Evolutionary conservation across 2,113 vertebrate species (phyloP), one percentile per base, ranked within the genome.

Genomic region (Todiramphus saurophagus): DNA sequence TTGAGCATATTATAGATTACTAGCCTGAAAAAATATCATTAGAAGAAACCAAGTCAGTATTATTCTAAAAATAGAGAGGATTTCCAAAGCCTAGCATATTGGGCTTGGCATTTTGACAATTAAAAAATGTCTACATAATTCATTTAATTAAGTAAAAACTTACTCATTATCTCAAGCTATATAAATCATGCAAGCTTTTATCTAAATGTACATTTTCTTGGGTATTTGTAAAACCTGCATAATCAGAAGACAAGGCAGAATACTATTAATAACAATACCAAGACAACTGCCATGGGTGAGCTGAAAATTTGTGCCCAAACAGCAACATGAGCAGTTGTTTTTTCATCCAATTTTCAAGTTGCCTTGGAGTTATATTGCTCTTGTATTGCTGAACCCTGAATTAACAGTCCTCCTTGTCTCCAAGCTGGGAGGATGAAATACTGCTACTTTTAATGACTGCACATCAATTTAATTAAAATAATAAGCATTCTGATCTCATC

Each of bases 61-160:
- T 83, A n/a, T 75, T 87, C 80, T 80, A 94, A 96, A 95, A 96
- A 87, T n/a, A 87, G 33, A 64, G n/a, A 91, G 58, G 44, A 78
- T 83, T 91, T 93, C 77, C 73, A 85, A 88, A 94, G 63, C 80
- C 43, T n/a, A 35, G 48, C 12, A 5, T 76, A 89, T 89, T 10
- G 2, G 7, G 11, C 64, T 73, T 84, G 86, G 77, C 92, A 92
- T 78, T 93, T 79, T 70, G 80, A 96, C 76, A 89, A 96, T 91
- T 92, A 89, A 92, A 83, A 90, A 69, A n/a, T 5, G 5, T 53
- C 73, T 81, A 51, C 53, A 67, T 87, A 81, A 86, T 92, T 60
- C 18, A 84, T 81, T 96, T 95, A 88, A 93, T 92, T 83, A 89
- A 93, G 67, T 64, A 88, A 86, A 91, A 91, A 44, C 68, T 72